Base-by-base conservation (phyloP, 2,797 vertebrate species). In the Pyrocephalus nanus region DNA sequence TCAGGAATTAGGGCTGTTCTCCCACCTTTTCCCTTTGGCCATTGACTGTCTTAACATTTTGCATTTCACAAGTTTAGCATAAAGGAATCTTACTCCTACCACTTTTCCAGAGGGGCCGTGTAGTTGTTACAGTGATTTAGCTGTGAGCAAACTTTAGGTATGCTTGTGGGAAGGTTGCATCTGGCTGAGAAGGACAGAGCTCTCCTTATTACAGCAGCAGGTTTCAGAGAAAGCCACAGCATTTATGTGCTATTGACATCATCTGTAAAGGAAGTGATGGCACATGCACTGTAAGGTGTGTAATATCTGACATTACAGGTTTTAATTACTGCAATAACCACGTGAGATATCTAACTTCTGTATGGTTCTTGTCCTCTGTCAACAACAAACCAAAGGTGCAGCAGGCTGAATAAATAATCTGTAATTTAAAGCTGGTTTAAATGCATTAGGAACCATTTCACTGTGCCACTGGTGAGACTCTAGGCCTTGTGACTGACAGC, bases 281-380 rank as follows among this genome's bases (percentile, higher is more conserved):
- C n/a, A 69, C 9, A 5, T 29, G 6, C 15, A 4, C 0, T 2
- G 25, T n/a, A 3, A 58, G 51, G 11, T n/a, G 2, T 14, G 11
- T 7, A 8, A 51, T 11, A 11, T 4, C 42, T 77, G 74, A 43
- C 32, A 3, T 26, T 38, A 38, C 36, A 38, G 60, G 70, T 2
- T 55, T 66, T 16, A 12, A 12, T 76, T 62, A 17, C 12, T 48
- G 30, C 40, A 75, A 11, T 62, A 78, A n/a, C 54, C 65, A 47
- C 21, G 4, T 2, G 2, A 0, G 21, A 43, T 16, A 43, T n/a
- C 50, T 50, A n/a, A 5, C 12, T 50, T 47, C 11, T 19, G 10
- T 5, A 5, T 5, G 14, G 12, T 15, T 61, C 25, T 62, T n/a
- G 53, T 73, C 25, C 42, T 64, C 74, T 71, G n/a, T 12, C 69